Conservation (phyloP, 2,888 invertebrate species). For the Mesoligia furuncula region DNA sequence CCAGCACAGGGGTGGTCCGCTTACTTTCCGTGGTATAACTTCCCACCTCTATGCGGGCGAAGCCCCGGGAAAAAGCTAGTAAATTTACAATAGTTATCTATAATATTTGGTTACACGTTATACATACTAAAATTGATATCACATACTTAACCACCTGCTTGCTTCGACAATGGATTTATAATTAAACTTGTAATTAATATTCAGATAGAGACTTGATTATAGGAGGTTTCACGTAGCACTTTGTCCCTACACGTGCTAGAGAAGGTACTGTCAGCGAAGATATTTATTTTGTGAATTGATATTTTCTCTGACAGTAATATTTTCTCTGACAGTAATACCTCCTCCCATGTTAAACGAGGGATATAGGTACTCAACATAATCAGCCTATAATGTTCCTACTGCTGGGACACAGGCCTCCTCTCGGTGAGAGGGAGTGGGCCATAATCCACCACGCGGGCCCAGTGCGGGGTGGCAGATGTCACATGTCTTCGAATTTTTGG, state of each 20-base stretch:
- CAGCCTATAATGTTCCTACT: too few relatives aligned
- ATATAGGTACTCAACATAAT: too few relatives aligned
- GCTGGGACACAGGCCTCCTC: too few relatives aligned
- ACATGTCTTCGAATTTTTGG: too few relatives aligned
- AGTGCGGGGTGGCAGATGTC: too few relatives aligned
- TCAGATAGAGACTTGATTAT: constrained; percentile 1
- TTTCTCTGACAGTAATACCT: not conserved
- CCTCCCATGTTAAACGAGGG: not conserved
- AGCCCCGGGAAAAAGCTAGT: not conserved
- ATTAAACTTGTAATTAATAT: constrained; percentile 41
- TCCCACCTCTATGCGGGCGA: not conserved
- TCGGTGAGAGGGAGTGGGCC: too few relatives aligned
- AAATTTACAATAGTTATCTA: not conserved
- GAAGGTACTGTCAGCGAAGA: not conserved
- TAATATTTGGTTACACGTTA: not conserved
- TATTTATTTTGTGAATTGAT: not conserved
- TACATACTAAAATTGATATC: constrained; percentile 8
- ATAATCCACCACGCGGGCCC: too few relatives aligned
- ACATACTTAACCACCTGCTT: constrained; percentile 11
- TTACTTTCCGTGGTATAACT: too few relatives aligned
- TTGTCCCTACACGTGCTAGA: not conserved
- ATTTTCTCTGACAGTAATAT: not conserved
- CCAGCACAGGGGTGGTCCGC: too few relatives aligned
- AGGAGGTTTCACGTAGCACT: constrained; percentile 8
- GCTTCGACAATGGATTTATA: constrained; percentile 29